Evolutionary conservation across 2,888 invertebrate species (phyloP), one percentile per base, ranked within the genome.

Genomic region (Galerucella nymphaeae): DNA sequence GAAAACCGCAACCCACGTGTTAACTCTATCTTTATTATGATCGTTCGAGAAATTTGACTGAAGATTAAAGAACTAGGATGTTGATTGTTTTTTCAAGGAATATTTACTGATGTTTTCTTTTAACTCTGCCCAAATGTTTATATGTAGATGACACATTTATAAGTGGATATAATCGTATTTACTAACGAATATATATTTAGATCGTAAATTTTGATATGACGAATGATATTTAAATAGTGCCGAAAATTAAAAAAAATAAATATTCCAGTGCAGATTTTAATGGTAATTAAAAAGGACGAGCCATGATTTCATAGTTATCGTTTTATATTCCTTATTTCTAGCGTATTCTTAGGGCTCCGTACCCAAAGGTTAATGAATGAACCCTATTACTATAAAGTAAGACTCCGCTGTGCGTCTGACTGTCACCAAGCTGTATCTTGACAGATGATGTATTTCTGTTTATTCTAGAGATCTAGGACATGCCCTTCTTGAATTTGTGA

Each of bases 1-100:
- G 16, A 48, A 41, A 67, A 69, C 78, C 78, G 18, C 18, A 80
- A 78, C 79, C 78, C 75, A 79, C 80, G 79, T 80, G 81, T 81
- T 79, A 80, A 81, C 79, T 80, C 80, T 80, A 80, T 83, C 82
- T 83, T 82, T 82, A 84, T 83, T 83, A 82, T 78, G 72, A 77
- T 75, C 79, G 77, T 82, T 82, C 81, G 80, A 82, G 80, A 82
- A 81, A 80, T 45, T 79, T 79, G 81, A 80, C 80, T 77, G 75
- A 78, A 78, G 80, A 74, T 78, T 79, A 77, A 82, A 81, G 78
- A 74, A 75, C 73, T 76, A 77, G 76, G 76, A 75, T 71, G 75
- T 75, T 71, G 76, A 77, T 80, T 80, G 78, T 80, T 80, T 80
- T 80, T 80, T 75, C 65, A 66, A 63, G 71, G 75, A 75, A 76